Evolutionary conservation across 2,113 vertebrate species (phyloP).

Genomic region (Embiotoca jacksoni): DNA sequence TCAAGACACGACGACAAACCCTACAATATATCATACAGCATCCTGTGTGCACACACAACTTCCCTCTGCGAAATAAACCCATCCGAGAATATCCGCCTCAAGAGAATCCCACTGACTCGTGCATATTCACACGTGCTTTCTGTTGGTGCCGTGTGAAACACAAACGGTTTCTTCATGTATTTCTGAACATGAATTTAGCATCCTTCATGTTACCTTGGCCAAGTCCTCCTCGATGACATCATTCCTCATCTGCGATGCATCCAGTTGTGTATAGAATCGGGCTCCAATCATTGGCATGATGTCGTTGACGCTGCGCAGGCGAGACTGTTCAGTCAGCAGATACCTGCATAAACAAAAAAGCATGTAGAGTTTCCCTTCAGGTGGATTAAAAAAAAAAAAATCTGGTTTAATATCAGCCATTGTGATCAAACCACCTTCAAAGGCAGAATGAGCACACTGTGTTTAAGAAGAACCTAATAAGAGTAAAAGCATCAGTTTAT

Average conservation of each 20-base stretch:
- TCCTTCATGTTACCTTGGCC: conserved; percentile 90
- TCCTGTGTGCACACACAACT: conserved; percentile 43
- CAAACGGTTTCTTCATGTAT: not conserved
- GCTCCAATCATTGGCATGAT: conserved; percentile 99
- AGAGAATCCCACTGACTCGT: not conserved
- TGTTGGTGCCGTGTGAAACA: no score
- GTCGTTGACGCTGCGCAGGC: conserved; percentile 98
- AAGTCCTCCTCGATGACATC: conserved; percentile 99
- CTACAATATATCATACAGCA: conserved; percentile 25
- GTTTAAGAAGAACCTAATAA: not conserved
- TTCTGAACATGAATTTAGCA: not conserved
- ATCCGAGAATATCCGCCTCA: not conserved
- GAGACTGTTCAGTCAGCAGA: conserved; percentile 97
- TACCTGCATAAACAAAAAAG: conserved; percentile 83
- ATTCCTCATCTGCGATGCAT: conserved; percentile 98
- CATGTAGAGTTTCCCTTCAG: not conserved
- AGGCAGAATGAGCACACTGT: not conserved
- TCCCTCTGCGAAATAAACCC: conserved; percentile 16
- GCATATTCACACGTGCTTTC: not conserved
- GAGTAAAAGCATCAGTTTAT: not conserved
- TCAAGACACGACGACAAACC: not conserved
- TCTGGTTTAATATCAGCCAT: not conserved
- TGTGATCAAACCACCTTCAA: not conserved
- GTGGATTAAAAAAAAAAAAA: not conserved
- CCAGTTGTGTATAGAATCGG: conserved; percentile 97